Conservation (phyloP, 2,113 vertebrate genomes). For the Tyrannus savana region DNA sequence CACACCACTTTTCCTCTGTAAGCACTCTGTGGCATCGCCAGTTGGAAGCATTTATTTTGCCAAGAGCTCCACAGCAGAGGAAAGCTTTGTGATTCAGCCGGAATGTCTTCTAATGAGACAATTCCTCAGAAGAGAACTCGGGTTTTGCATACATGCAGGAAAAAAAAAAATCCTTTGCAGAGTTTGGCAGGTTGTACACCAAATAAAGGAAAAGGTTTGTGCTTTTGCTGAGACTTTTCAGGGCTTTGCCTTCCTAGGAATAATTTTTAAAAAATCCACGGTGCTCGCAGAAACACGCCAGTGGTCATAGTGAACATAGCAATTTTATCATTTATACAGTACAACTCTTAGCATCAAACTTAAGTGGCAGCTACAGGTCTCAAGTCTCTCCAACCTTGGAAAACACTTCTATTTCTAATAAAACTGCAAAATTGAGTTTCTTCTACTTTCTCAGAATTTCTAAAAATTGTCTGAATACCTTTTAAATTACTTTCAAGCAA, state of each 20-base stretch:
- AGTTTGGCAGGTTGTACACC: not conserved
- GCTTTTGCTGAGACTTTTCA: not conserved
- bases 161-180: not conserved
- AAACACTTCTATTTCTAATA: not conserved
- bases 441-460: not conserved
- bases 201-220: not conserved
- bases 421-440: not conserved
- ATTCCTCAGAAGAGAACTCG: not conserved
- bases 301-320: not conserved
- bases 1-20: not conserved
- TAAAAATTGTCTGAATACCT: not conserved
- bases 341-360: not conserved
- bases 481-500: not conserved
- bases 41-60: not conserved
- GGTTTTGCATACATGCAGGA: accelerated
- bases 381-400: not conserved
- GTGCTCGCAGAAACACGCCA: not conserved
- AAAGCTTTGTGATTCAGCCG: not conserved
- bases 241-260: not conserved
- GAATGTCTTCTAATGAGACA: not conserved
- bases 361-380: not conserved
- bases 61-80: not conserved
- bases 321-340: not conserved
- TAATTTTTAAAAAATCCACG: not conserved
- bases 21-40: not conserved